Evolutionary conservation across 2,113 vertebrate species (phyloP).

Genomic region (Sphaerodactylus townsendi): DNA sequence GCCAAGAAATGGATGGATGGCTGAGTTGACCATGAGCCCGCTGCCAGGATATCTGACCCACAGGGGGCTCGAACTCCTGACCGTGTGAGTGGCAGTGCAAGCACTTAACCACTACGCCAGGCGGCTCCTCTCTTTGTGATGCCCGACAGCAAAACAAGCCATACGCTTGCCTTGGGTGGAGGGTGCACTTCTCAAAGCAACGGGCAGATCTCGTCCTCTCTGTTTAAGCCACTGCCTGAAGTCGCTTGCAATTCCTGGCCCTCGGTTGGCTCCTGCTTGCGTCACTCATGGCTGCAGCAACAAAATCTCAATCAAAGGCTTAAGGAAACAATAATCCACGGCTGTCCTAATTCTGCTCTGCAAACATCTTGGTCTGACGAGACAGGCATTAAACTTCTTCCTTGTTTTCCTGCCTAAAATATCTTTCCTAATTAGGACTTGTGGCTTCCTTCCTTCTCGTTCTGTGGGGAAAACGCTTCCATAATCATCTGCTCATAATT

Average conservation of each 20-base stretch:
- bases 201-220: not conserved
- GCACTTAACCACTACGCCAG: too few relatives aligned
- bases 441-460: conserved; percentile 14
- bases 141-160: not conserved
- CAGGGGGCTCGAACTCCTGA: too few relatives aligned
- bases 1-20: too few relatives aligned
- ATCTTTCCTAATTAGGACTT: conserved; percentile 41
- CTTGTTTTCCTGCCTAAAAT: conserved; percentile 65
- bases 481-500: not conserved
- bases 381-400: conserved; percentile 67
- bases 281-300: conserved; percentile 48
- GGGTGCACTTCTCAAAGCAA: conserved; percentile 3
- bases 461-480: conserved; percentile 15
- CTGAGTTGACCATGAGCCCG: too few relatives aligned
- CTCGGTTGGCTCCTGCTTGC: conserved; percentile 41
- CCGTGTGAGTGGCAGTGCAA: too few relatives aligned
- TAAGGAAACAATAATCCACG: conserved; percentile 76
- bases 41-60: too few relatives aligned
- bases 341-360: conserved; percentile 74
- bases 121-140: too few relatives aligned
- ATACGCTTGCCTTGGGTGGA: not conserved
- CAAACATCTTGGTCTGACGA: conserved; percentile 65
- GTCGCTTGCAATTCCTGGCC: conserved; percentile 43
- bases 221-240: conserved; percentile 21
- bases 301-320: conserved; percentile 75